Conservation (phyloP, 2,888 invertebrate species). For the Synergus gifuensis region DNA sequence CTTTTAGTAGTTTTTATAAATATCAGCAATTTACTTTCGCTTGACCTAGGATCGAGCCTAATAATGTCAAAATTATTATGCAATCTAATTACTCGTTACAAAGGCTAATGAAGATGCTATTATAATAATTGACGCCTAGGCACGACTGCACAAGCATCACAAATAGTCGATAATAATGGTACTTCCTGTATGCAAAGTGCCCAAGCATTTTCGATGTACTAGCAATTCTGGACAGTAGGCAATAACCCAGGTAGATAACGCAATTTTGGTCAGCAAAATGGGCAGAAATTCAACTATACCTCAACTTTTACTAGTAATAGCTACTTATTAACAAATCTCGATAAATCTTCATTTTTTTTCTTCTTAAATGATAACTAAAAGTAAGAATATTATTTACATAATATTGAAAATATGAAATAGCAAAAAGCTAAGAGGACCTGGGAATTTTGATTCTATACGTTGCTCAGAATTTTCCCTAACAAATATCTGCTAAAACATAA, state of each 20-base stretch:
- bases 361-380: not conserved
- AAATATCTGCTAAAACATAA: not conserved
- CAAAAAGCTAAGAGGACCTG: no score
- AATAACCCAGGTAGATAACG: not conserved
- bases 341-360: not conserved
- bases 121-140: conserved; percentile 34
- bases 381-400: not conserved
- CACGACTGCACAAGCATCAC: conserved; percentile 4
- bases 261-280: not conserved
- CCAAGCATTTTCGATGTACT: conserved; percentile 17
- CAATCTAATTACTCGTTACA: conserved; percentile 27
- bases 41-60: not conserved
- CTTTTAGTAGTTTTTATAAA: no score
- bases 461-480: no score
- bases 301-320: not conserved
- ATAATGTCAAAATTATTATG: not conserved
- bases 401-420: no score
- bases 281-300: not conserved
- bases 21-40: not conserved
- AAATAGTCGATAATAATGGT: conserved; percentile 30
- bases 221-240: conserved; percentile 25
- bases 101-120: conserved; percentile 14
- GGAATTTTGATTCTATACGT: no score
- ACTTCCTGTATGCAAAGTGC: not conserved
- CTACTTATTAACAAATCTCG: not conserved